Percentiles rank a stretch among this genome's conserved stretches.
Conservation (phyloP, 2,113 vertebrate genomes). For the Salvator merianae region DNA sequence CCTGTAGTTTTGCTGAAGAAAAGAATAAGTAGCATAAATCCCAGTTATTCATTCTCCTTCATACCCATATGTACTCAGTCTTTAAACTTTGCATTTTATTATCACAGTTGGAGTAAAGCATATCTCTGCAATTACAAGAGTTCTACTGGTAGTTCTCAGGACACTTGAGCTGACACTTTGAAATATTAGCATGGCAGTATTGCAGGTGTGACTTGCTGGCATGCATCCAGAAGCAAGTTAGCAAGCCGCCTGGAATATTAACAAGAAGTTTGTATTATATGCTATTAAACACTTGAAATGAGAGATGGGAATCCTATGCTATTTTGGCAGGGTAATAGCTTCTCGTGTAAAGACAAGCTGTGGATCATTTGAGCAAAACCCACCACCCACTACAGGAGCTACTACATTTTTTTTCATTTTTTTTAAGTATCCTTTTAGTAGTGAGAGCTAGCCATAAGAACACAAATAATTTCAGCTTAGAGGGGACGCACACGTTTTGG, state of each 20-base stretch:
- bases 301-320: slow-evolving; percentile 48
- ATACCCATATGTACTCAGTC: slow-evolving; percentile 41
- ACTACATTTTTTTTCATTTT: slow-evolving; percentile 2
- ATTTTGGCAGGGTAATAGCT: slow-evolving; percentile 38
- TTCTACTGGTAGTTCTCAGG: slow-evolving; percentile 55
- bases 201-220: slow-evolving; percentile 67
- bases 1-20: slow-evolving; percentile 47
- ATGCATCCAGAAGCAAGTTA: slow-evolving; percentile 55
- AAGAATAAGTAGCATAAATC: slow-evolving; percentile 59
- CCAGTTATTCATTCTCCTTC: slow-evolving; percentile 53
- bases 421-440: slow-evolving; percentile 35
- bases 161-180: slow-evolving; percentile 69
- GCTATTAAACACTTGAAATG: slow-evolving; percentile 52
- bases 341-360: slow-evolving; percentile 4
- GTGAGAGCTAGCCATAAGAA: slow-evolving; percentile 2
- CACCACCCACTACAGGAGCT: background rate
- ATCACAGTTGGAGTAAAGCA: slow-evolving; percentile 55
- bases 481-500: background rate
- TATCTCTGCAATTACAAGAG: slow-evolving; percentile 64
- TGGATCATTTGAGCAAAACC: background rate
- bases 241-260: slow-evolving; percentile 53
- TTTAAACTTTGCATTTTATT: slow-evolving; percentile 43
- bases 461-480: slow-evolving; percentile 20
- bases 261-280: slow-evolving; percentile 34
- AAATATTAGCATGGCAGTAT: slow-evolving; percentile 62